phyloP scores from a whole-genome alignment of 2,113 vertebrate genomes.

The Balaeniceps rex region DNA sequence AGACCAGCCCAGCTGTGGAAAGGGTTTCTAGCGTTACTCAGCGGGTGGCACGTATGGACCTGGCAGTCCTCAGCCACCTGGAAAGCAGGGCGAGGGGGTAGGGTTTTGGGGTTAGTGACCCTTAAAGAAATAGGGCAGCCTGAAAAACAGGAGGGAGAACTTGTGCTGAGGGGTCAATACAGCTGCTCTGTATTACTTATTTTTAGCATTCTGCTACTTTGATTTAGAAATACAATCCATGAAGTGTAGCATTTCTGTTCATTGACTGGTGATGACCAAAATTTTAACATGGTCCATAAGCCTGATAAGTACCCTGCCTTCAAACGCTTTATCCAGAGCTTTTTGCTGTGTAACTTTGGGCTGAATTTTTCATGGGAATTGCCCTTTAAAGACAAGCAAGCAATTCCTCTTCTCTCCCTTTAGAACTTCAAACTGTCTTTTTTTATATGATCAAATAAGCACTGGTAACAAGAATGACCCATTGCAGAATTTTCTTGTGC shows the following conservation, averaged over 20 bases:
- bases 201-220: background rate
- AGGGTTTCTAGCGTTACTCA: background rate
- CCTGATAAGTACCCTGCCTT: background rate
- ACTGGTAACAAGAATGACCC: background rate
- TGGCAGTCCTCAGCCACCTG: background rate
- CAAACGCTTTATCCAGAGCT: background rate
- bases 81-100: fast-evolving
- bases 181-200: background rate
- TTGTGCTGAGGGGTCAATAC: background rate
- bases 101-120: background rate
- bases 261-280: background rate
- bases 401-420: background rate
- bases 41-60: background rate
- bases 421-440: background rate
- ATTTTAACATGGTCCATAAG: background rate
- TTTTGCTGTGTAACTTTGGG: background rate
- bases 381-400: background rate
- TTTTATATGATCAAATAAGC: background rate
- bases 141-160: fast-evolving
- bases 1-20: background rate
- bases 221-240: background rate
- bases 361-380: background rate
- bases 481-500: background rate
- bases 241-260: background rate
- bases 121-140: background rate